Base-by-base conservation (phyloP, 1,140 invertebrate genomes). In the Hylyphantes graminicola region DNA sequence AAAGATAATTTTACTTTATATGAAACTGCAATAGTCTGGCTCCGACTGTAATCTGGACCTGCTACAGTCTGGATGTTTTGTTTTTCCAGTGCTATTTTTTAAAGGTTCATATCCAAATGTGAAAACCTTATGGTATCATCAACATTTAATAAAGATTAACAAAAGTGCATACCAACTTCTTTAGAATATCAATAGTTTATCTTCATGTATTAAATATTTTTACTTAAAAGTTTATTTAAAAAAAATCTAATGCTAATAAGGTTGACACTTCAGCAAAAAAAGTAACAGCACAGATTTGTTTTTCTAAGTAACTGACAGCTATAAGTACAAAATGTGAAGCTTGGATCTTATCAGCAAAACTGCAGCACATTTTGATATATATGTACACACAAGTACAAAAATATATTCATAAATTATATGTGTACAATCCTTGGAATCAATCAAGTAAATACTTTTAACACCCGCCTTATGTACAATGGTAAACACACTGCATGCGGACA, bases 311-410 rank as follows among this genome's bases (percentile, higher is more conserved):
- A 35, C 35, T 35, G 35, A 70, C 68, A 70, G 55, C 54, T 53
- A 35, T 51, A 15, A 78, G 77, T 81, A 81, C 59, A 72, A 81
- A 81, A 73, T 19, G 35, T 35, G 35, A 53, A 73, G 55, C 79
- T 64, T 81, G 15, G n/a, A 73, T 63, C 35, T 81, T 17, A 59
- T 59, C 55, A 81, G 68, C 57, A 63, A 59, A 70, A 75, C 57
- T 35, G 35, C 35, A 83, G 75, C 74, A 53, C 68, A 15, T 54
- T 72, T 65, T 65, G 72, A 83, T 85, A 35, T 35, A 35, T 35
- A 85, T 85, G 82, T 85, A 85, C 82, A 85, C 82, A 85, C 35
- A 70, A 48, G 68, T 85, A 85, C 74, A 85, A 85, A 85, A 85
- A 85, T 85, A 83, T 83, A 76, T 77, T 55, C 51, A 48, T 59